Evolutionary conservation across 2,113 vertebrate species (phyloP), one percentile per base, ranked within the genome.

Genomic region (Carlito syrichta): DNA sequence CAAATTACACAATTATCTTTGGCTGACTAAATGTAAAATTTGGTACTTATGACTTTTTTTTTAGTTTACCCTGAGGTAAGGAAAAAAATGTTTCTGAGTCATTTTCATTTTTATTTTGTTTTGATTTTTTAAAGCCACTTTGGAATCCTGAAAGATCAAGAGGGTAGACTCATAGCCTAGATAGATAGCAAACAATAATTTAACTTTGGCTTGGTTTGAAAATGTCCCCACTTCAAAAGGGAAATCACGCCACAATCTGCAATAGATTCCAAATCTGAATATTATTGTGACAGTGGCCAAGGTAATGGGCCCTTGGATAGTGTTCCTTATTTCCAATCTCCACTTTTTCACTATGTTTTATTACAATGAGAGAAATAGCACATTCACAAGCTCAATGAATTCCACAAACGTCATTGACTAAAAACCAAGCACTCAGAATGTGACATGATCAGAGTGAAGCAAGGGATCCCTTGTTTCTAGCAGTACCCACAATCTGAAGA

Each of bases 1-100:
- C 8, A 95, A 97, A 86, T 91, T 69, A 66, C 14, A 78, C 82
- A 93, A 89, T 91, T 93, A 87, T 69, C 68, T 96, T 79, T 86
- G 77, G 48, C 52, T 71, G n/a, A n/a, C n/a, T n/a, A 82, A 60
- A 40, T 79, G 19, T 86, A 58, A 96, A 86, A 66, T 38, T 93
- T 40, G 10, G 32, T 76, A 79, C 86, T 95, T 83, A 95, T 58
- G 50, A 62, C 23, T 54, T 85, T 87, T 71, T 97, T 60, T 50
- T 38, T 45, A 89, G n/a, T 63, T 93, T 81, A 87, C 7, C 19
- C 30, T 45, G 86, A 83, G 17, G 16, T 78, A 87, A 81, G 23
- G 43, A 77, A 30, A 92, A 89, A 86, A n/a, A 20, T 14, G 5
- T 83, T 63, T 58, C 73, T 63, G 78, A 94, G 25, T 77, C 96